Evolutionary conservation across 2,888 invertebrate genomes (phyloP).

Genomic region (Drosophila meridionalis): DNA sequence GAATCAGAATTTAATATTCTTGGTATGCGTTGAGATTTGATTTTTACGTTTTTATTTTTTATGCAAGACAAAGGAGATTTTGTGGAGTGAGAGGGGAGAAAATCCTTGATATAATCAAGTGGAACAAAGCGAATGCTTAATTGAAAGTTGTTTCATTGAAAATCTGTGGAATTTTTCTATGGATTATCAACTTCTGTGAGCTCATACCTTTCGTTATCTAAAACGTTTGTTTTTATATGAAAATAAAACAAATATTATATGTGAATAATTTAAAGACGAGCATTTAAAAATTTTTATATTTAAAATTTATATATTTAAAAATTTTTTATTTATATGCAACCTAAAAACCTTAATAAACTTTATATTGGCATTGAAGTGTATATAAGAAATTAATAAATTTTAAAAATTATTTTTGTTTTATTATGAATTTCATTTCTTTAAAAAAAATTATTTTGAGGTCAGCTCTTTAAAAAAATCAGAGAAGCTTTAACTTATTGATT

Average conservation of each 20-base stretch:
- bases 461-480: neutral
- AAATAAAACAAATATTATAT: too few relatives aligned
- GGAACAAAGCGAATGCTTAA: neutral
- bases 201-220: neutral
- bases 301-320: too few relatives aligned
- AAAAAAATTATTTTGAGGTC: neutral
- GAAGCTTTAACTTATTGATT: conserved; percentile 62
- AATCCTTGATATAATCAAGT: neutral
- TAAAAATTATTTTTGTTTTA: too few relatives aligned
- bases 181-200: too few relatives aligned
- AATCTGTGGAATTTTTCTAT: too few relatives aligned
- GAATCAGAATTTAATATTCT: conserved; percentile 12
- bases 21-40: conserved; percentile 24
- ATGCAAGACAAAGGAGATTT: neutral
- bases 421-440: neutral
- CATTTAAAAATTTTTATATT: too few relatives aligned
- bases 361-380: too few relatives aligned
- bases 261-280: too few relatives aligned
- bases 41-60: conserved; percentile 7
- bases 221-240: too few relatives aligned
- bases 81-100: neutral
- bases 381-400: too few relatives aligned
- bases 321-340: too few relatives aligned
- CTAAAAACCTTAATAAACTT: too few relatives aligned
- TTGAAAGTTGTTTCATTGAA: neutral